Percentiles rank a stretch among this genome's conserved stretches.
Conservation (phyloP, 2,797 vertebrate species). For the Scomberomorus guttatus region DNA sequence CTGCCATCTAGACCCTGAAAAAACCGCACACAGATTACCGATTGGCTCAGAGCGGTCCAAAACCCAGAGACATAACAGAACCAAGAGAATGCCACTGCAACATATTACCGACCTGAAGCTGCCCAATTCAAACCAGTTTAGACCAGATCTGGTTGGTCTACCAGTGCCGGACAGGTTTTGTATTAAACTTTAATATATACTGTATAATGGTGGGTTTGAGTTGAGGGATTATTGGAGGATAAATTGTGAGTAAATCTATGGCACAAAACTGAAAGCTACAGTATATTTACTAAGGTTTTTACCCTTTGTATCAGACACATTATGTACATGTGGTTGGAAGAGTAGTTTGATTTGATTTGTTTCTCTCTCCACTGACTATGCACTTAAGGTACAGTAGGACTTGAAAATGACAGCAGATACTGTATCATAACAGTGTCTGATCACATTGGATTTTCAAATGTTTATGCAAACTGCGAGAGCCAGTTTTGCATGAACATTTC, state of each 20-base stretch:
- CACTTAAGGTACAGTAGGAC: not conserved
- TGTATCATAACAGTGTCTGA: not conserved
- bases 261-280: constrained; percentile 5
- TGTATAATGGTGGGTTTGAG: constrained; percentile 15
- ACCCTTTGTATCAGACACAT: not conserved
- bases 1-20: constrained; percentile 60
- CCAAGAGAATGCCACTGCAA: constrained; percentile 46
- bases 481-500: constrained; percentile 5
- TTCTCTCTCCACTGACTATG: not conserved
- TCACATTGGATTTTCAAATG: not conserved
- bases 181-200: constrained; percentile 27
- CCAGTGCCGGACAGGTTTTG: constrained; percentile 7
- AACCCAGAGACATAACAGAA: constrained; percentile 69
- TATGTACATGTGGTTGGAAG: not conserved
- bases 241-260: constrained; percentile 2
- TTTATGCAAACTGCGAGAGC: not conserved
- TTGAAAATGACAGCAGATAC: not conserved
- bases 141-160: constrained; percentile 41
- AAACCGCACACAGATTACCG: constrained; percentile 77
- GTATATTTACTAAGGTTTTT: constrained; percentile 6
- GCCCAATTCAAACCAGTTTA: constrained; percentile 43
- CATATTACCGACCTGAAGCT: constrained; percentile 43
- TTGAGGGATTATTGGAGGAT: constrained; percentile 14
- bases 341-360: not conserved
- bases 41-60: constrained; percentile 46